These are phyloP conservation scores for Chaetodon trifasciatus DNA, from an alignment of 2,797 vertebrate genomes.

Conservation along the genomic window DNA sequence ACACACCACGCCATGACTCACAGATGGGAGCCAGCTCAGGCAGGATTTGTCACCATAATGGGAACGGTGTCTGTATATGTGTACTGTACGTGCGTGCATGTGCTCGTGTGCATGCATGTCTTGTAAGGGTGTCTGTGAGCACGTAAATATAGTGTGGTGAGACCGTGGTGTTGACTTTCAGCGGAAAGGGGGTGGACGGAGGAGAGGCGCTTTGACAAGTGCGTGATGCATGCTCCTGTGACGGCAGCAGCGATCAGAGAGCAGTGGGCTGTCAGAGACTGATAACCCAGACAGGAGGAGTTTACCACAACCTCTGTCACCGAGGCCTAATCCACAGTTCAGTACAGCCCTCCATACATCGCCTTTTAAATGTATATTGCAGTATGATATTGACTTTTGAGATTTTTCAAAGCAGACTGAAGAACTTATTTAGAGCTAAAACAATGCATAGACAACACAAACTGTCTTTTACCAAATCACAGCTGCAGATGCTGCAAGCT, in stretches of 20 bases:
- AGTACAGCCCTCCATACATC: conserved; percentile 20
- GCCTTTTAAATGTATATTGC: conserved; percentile 31
- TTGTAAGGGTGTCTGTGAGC: conserved; percentile 61
- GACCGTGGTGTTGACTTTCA: conserved; percentile 74
- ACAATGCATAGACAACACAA: not conserved
- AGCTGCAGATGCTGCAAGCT: not conserved
- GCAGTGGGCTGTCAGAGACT: conserved; percentile 71
- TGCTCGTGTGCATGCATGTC: conserved; percentile 44
- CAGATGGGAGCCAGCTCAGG: conserved; percentile 79
- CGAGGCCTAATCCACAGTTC: conserved; percentile 51
- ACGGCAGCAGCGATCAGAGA: conserved; percentile 79
- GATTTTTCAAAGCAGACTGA: conserved; percentile 10
- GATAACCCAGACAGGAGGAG: conserved; percentile 73
- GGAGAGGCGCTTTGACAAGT: conserved; percentile 80
- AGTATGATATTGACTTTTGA: conserved; percentile 13
- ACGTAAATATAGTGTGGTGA: conserved; percentile 73
- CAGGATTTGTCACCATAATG: conserved; percentile 83
- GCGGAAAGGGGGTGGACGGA: conserved; percentile 77
- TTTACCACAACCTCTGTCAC: conserved; percentile 59
- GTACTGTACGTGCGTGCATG: conserved; percentile 45
- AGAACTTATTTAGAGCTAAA: not conserved
- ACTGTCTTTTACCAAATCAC: not conserved
- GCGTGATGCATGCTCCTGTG: conserved; percentile 81
- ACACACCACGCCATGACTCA: conserved; percentile 76
- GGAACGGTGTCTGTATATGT: conserved; percentile 66